Conservation (phyloP, 2,113 vertebrate genomes). For the Osmerus eperlanus region DNA sequence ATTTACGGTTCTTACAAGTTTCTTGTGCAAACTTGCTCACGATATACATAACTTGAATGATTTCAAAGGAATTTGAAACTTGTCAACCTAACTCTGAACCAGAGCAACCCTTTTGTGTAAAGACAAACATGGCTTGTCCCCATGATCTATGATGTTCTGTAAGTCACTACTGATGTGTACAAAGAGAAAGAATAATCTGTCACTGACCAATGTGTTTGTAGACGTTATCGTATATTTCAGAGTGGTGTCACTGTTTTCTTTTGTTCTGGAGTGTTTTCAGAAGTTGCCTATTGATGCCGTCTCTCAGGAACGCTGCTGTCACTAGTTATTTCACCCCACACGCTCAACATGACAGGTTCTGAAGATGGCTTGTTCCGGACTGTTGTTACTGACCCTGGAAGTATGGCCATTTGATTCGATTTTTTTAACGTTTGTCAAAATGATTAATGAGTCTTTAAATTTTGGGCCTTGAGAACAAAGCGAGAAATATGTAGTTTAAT, state of each 20-base stretch:
- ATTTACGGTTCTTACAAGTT: slow-evolving; percentile 49
- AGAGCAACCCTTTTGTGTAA: slow-evolving; percentile 23
- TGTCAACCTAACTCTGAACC: slow-evolving; percentile 42
- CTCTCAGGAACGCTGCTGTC: slow-evolving; percentile 60
- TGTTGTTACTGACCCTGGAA: slow-evolving; percentile 6
- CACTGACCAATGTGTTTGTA: slow-evolving; percentile 15
- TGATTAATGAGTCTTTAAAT: slow-evolving; percentile 1
- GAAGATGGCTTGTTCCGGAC: background rate
- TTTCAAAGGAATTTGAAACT: slow-evolving; percentile 46
- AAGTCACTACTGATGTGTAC: slow-evolving; percentile 42
- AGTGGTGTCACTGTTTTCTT: slow-evolving; percentile 20
- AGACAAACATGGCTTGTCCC: slow-evolving; percentile 30
- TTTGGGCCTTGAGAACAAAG: slow-evolving; percentile 32
- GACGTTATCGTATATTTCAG: slow-evolving; percentile 14
- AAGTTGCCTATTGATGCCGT: slow-evolving; percentile 46
- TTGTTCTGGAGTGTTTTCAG: slow-evolving; percentile 12
- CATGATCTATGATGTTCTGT: slow-evolving; percentile 34
- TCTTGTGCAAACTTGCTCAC: slow-evolving; percentile 41
- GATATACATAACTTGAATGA: slow-evolving; percentile 19
- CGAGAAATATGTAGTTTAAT: background rate
- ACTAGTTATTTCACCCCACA: slow-evolving; percentile 37
- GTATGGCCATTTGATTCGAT: slow-evolving; percentile 13
- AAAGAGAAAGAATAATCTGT: slow-evolving; percentile 21
- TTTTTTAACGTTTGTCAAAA: slow-evolving; percentile 21
- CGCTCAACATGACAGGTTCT: slow-evolving; percentile 17